Base-by-base conservation (phyloP, 2,797 vertebrate species). In the Cyprinodon diabolis region DNA sequence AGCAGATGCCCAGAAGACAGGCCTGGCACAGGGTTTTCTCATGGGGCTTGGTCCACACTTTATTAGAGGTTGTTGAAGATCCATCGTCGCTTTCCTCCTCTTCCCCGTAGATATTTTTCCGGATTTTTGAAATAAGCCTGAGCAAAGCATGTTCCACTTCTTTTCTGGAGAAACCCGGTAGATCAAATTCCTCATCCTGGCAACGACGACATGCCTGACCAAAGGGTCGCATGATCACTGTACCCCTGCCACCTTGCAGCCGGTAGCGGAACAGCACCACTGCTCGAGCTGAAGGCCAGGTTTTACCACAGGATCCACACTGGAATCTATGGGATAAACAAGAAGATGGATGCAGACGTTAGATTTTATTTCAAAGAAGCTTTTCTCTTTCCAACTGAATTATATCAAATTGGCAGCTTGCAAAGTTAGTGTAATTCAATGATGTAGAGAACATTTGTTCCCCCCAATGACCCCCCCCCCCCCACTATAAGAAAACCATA, bases 41-140 rank as follows among this genome's bases (percentile, higher is more conserved):
- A 7, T 93, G 91, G 0, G 90, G 87, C 76, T 89, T 93, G 72
- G 81, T 91, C 45, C 0, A 71, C 60, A 67, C 75, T 57, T 62
- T 68, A 2, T 1, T 30, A 8, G 65, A 82, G 17, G 6, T 3
- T 15, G 2, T n/a, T 45, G 76, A 48, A 0, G 37, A 40, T 11
- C 0, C 11, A 0, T 40, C 30, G 0, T 68, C 23, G 0, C 62
- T 19, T 0, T 83, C 69, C 0, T 87, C 80, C 0, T 69, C 65
- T 0, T 88, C 90, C 0, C 66, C 21, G 0, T 94, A 94, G 77
- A 91, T 92, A 30, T 94, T 93, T 77, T 89, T 93, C 7, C 77
- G 68, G 35, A 94, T 92, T 88, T 89, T 93, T 25, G 23, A 0
- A 51, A 87, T 72, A 49, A 94, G 71, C n/a, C 19, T 49, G 1